These are phyloP conservation scores for Guaruba guarouba DNA, from an alignment of 2,113 vertebrate genomes.

Conservation along the genomic window DNA sequence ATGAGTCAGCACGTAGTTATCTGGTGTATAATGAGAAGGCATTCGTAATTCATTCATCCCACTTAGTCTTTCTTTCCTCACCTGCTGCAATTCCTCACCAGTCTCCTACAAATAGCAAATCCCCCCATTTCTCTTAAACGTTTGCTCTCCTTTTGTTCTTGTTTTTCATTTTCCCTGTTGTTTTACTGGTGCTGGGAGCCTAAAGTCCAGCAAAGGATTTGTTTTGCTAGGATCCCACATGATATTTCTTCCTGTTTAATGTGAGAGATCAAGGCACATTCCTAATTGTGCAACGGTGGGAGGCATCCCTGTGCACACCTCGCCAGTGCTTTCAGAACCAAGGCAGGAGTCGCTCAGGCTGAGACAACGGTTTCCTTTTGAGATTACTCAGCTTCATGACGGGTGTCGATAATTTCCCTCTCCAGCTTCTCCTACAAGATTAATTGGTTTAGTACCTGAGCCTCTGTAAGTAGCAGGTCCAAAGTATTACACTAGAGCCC, in stretches of 20 bases:
- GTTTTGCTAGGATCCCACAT: too few relatives aligned
- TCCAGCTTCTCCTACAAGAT: neutral
- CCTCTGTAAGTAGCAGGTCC: neutral
- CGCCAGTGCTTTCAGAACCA: rapidly evolving
- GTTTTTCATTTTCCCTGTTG: neutral
- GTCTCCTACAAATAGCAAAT: neutral
- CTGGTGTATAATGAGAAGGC: rapidly evolving
- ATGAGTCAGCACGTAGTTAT: neutral
- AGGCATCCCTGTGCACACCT: neutral
- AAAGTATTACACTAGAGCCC: rapidly evolving
- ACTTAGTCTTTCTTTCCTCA: neutral
- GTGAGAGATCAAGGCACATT: rapidly evolving
- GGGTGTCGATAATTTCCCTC: rapidly evolving
- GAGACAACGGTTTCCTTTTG: neutral
- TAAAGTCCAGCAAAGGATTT: neutral
- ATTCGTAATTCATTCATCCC: neutral
- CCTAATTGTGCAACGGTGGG: rapidly evolving
- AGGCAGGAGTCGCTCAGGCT: neutral
- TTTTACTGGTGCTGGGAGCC: neutral
- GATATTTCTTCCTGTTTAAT: neutral
- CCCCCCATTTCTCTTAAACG: neutral
- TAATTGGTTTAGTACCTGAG: neutral
- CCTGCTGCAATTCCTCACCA: neutral
- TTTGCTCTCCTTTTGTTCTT: neutral
- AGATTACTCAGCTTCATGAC: neutral